A percentile compares a stretch with the other conserved stretches of the same genome.
Conservation (phyloP, 2,888 invertebrate genomes). For the Caenorhabditis becei region DNA sequence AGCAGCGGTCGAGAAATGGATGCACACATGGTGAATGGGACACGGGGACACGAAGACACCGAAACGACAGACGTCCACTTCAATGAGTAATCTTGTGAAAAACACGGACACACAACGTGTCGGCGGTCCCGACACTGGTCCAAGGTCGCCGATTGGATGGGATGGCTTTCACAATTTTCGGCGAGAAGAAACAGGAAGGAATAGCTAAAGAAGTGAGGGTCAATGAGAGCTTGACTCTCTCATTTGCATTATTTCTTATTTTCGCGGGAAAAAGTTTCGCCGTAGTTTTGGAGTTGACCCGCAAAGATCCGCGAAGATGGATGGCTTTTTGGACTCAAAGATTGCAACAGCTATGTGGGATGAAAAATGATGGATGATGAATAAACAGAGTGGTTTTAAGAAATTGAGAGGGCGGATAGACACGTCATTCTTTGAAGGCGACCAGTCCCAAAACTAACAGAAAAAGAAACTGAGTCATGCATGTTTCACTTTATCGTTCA, state of each 20-base stretch:
- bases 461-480: constrained; percentile 37
- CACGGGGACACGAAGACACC: background rate
- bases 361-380: constrained; percentile 47
- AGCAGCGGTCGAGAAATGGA: constrained; percentile 37
- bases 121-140: constrained; percentile 3
- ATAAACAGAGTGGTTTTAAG: constrained; percentile 15
- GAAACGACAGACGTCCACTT: constrained; percentile 31
- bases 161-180: constrained; percentile 28
- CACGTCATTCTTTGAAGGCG: background rate
- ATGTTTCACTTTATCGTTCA: constrained; percentile 44
- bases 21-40: constrained; percentile 30
- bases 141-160: constrained; percentile 31
- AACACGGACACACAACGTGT: constrained; percentile 9
- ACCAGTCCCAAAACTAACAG: background rate
- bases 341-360: constrained; percentile 33
- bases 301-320: constrained; percentile 55
- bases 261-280: constrained; percentile 23
- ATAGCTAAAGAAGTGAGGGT: background rate
- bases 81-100: constrained; percentile 48
- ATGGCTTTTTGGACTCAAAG: constrained; percentile 43
- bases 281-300: constrained; percentile 22
- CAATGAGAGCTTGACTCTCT: constrained; percentile 13
- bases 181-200: no score
- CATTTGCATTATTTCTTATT: constrained; percentile 50
- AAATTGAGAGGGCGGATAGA: background rate